Evolutionary conservation across 2,797 vertebrate species (phyloP).

Genomic region (Anas acuta): DNA sequence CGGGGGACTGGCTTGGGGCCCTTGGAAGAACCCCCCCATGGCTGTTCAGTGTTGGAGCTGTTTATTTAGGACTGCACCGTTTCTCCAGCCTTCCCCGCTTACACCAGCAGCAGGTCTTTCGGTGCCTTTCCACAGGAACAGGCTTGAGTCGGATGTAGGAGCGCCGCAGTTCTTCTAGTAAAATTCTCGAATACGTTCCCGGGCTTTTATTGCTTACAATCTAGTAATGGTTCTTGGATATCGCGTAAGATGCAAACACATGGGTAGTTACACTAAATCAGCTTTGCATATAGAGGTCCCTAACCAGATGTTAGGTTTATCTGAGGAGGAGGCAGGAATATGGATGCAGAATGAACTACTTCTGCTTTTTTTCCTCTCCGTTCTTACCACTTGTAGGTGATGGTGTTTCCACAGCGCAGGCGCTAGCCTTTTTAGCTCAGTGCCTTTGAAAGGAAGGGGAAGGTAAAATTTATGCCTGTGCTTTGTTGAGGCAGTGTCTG

Average conservation of each 20-base stretch:
- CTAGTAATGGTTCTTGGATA: background rate
- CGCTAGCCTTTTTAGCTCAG: background rate
- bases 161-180: background rate
- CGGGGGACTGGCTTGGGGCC: background rate
- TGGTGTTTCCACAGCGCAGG: background rate
- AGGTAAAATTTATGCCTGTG: rapidly evolving
- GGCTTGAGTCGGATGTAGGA: background rate
- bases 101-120: rapidly evolving
- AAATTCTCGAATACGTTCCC: background rate
- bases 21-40: rapidly evolving
- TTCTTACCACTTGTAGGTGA: background rate
- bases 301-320: background rate
- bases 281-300: background rate
- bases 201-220: background rate
- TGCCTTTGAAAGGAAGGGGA: background rate
- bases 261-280: background rate
- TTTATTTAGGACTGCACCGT: background rate
- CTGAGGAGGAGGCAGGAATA: background rate
- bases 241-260: background rate
- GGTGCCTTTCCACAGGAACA: background rate
- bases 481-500: background rate
- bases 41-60: rapidly evolving
- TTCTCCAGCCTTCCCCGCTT: rapidly evolving
- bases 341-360: background rate
- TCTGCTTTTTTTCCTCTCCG: rapidly evolving